phyloP scores from a whole-genome alignment of 1,140 invertebrate species.

The Centruroides sculpturatus region DNA sequence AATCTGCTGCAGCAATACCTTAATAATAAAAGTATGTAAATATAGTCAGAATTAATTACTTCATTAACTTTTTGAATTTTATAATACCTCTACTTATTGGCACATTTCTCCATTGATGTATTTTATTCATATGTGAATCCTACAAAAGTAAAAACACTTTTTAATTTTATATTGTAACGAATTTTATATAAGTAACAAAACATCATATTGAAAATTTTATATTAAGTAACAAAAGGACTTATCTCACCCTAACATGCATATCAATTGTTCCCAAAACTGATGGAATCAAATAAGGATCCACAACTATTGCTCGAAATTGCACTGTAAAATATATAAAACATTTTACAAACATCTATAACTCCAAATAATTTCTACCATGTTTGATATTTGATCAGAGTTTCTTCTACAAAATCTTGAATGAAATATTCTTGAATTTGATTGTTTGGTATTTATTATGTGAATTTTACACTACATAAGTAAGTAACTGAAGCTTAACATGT shows the following conservation, averaged over 20 bases:
- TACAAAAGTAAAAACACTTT: slow-evolving; percentile 22
- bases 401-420: no score
- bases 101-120: slow-evolving; percentile 62
- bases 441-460: no score
- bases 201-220: no score
- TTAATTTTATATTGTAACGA: no score
- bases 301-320: slow-evolving; percentile 62
- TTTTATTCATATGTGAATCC: slow-evolving; percentile 63
- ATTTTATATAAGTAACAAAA: not conserved
- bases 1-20: slow-evolving; percentile 56
- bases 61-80: no score
- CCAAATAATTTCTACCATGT: no score
- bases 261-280: slow-evolving; percentile 39
- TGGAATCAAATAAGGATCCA: slow-evolving; percentile 58
- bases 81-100: slow-evolving; percentile 40
- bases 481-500: no score
- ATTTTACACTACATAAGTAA: no score
- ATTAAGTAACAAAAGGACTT: slow-evolving; percentile 8
- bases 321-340: slow-evolving; percentile 30
- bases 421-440: no score
- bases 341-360: not conserved
- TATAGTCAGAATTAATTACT: not conserved
- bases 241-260: slow-evolving; percentile 42
- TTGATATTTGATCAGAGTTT: no score
- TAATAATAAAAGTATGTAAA: not conserved